Evolutionary conservation across 2,797 vertebrate genomes (phyloP), one percentile per base, ranked within the genome.

Genomic region (Diglossa cyanea): DNA sequence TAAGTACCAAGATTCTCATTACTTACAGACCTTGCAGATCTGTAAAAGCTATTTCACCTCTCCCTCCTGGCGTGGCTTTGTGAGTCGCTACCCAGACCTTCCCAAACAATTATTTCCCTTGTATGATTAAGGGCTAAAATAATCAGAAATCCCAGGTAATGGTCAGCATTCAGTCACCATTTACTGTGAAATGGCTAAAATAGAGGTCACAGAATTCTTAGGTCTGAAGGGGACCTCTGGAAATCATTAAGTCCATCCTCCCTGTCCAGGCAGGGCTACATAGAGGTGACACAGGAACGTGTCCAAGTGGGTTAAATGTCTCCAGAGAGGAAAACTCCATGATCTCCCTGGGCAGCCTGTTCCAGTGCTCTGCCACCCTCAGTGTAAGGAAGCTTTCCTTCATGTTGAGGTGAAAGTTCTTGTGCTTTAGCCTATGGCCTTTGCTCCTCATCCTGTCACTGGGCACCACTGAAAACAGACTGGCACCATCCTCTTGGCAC

Each of bases 211-310:
- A 51, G 53, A 60, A 60, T 53, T 39, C 20, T 45, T 68, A 54
- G 30, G 6, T n/a, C 17, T 23, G 25, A 28, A 66, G 21, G 24
- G 8, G 11, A 53, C 39, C 8, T 37, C 53, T 45, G 33, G 30
- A 60, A 45, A 66, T 40, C 13, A 40, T 35, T 17, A 18, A 60
- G 30, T 40, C 30, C 33, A 21, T 17, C 5, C 11, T 2, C 11
- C 2, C 13, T 31, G 10, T 25, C 17, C 15, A 19, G 14, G 30
- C 17, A 58, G 25, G 30, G 14, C 35, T 45, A 35, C 33, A 20
- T 23, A 33, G 53, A 53, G 21, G 39, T 60, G 61, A 26, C 20
- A 66, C 45, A 35, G 20, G 17, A 71, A 26, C 0, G 0, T 1
- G 2, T 42, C 21, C 31, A 42, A 50, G 15, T n/a, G 26, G 7